Evolutionary conservation across 2,888 invertebrate genomes (phyloP), one percentile per base, ranked within the genome.

Genomic region (Yponomeuta cagnagella): DNA sequence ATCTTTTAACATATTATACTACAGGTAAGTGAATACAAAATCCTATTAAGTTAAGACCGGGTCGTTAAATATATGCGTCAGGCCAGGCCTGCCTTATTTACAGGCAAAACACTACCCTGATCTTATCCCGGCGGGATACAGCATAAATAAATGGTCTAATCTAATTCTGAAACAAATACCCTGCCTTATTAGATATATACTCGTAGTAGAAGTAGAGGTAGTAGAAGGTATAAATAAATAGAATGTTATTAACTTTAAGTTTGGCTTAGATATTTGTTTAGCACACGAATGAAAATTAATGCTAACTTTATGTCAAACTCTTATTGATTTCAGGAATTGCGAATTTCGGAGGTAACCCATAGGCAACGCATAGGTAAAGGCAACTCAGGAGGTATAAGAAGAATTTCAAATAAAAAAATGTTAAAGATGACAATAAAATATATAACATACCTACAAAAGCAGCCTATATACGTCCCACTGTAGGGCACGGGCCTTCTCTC

Each of bases 111-210:
- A 79, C 76, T 76, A 77, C 76, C 77, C 80, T 74, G 83, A 82
- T 83, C 82, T 83, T 83, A 84, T 83, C 82, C 81, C 72, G 75
- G 31, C 77, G 74, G 81, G 75, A 82, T 83, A 68, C 82, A 81
- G 74, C 82, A 80, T 83, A 84, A 83, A 84, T 83, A 83, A 83
- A 79, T 80, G 75, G 80, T 78, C 79, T 82, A 82, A 82, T 83
- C 80, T 43, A 48, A 65, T 65, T 65, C 80, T 75, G 75, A 78
- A 78, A 79, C 76, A 74, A 72, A 72, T 68, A n/a, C 63, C 63
- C 48, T 43, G 70, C 68, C 31, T 70, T 48, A 37, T 68, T 64
- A 70, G 74, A 73, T 74, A 74, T 73, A 73, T 73, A 72, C 43
- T 52, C 23, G 52, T 71, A 73, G 23, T 23, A 23, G 23, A 23